phyloP scores from a whole-genome alignment of 2,888 invertebrate species.

The Bellardia bayeri region DNA sequence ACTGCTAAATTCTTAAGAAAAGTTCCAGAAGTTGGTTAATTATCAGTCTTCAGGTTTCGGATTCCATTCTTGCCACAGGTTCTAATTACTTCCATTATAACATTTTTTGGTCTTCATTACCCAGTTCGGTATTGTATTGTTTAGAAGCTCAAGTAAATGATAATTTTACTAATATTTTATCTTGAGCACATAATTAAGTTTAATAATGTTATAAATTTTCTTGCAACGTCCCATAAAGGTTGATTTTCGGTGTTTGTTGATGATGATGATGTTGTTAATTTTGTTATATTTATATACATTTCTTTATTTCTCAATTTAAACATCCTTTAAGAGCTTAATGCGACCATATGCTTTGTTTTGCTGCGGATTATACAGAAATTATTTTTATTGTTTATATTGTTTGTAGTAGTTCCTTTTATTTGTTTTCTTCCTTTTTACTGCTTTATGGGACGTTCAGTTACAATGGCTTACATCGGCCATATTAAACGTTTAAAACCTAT shows the following conservation, averaged over 20 bases:
- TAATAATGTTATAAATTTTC: constrained; percentile 10
- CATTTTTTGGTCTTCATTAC: too few relatives aligned
- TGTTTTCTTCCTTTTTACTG: not conserved
- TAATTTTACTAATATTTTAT: constrained; percentile 9
- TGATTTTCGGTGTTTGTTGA: constrained; percentile 5
- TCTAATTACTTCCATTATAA: too few relatives aligned
- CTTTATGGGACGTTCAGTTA: not conserved
- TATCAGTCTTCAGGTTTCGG: too few relatives aligned
- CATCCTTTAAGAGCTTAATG: constrained; percentile 51
- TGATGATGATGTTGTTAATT: not conserved
- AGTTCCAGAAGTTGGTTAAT: too few relatives aligned
- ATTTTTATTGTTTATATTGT: not conserved
- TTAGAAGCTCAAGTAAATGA: too few relatives aligned
- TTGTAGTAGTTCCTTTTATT: constrained; percentile 14
- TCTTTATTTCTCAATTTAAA: constrained; percentile 14
- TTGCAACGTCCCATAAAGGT: constrained; percentile 14
- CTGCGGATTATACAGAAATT: not conserved
- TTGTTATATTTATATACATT: not conserved
- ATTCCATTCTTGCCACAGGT: too few relatives aligned
- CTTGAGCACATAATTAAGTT: constrained; percentile 40
- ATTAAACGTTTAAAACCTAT: constrained; percentile 61
- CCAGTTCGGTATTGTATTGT: too few relatives aligned
- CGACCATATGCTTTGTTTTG: constrained; percentile 34
- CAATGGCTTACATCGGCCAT: constrained; percentile 35
- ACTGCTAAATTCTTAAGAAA: too few relatives aligned